Conservation (phyloP, 2,888 invertebrate species). For the Xestia sexstrigata region DNA sequence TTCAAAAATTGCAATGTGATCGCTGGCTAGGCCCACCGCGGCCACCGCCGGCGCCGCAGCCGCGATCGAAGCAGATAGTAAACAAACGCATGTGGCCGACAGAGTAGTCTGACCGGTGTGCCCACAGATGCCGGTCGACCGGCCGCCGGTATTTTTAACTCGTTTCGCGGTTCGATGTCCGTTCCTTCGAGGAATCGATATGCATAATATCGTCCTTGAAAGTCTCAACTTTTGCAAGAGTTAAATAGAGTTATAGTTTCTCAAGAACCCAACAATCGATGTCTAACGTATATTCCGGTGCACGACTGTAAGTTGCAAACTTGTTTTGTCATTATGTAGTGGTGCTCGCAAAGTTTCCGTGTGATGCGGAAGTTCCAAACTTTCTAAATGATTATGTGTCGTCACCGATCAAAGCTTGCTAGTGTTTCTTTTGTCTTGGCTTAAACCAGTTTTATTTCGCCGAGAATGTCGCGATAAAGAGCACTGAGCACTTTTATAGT, state of each 20-base stretch:
- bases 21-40: slow-evolving; percentile 66
- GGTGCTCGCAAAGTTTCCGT: slow-evolving; percentile 70
- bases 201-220: slow-evolving; percentile 88
- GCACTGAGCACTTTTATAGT: slow-evolving; percentile 78
- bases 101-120: slow-evolving; percentile 88
- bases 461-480: slow-evolving; percentile 77
- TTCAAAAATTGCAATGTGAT: slow-evolving; percentile 65
- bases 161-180: slow-evolving; percentile 90
- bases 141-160: slow-evolving; percentile 89
- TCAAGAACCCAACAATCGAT: slow-evolving; percentile 72
- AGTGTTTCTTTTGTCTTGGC: slow-evolving; percentile 69
- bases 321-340: slow-evolving; percentile 74
- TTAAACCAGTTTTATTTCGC: slow-evolving; percentile 77
- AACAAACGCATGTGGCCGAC: slow-evolving; percentile 89
- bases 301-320: slow-evolving; percentile 82
- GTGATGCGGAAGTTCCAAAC: slow-evolving; percentile 73
- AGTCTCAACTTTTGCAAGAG: slow-evolving; percentile 79
- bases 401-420: slow-evolving; percentile 72
- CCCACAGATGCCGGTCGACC: slow-evolving; percentile 88
- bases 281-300: slow-evolving; percentile 71
- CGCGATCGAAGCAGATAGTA: slow-evolving; percentile 86
- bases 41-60: slow-evolving; percentile 70
- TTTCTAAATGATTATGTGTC: slow-evolving; percentile 78
- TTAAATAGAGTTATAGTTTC: slow-evolving; percentile 76
- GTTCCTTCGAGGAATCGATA: slow-evolving; percentile 88